These are phyloP conservation scores for Talpa occidentalis DNA, from an alignment of 2,113 vertebrate genomes.

Conservation along the genomic window DNA sequence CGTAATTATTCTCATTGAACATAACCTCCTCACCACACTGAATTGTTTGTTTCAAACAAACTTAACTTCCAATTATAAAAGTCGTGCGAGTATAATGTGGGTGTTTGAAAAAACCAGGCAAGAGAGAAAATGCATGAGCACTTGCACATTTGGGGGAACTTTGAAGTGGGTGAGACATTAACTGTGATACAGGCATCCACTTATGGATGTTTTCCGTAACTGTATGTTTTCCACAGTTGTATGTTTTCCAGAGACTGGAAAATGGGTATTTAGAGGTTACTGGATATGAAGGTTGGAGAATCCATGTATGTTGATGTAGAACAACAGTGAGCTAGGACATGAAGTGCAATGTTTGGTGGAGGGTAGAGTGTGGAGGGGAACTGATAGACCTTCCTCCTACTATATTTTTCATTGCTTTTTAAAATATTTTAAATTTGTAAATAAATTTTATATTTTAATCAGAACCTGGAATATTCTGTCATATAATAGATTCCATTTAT, in stretches of 20 bases:
- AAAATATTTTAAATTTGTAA: not conserved
- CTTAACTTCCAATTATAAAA: conserved; percentile 20
- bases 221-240: no score
- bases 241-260: not conserved
- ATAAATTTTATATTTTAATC: conserved; percentile 21
- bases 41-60: not conserved
- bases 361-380: not conserved
- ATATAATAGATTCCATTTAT: not conserved
- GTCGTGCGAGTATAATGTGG: not conserved
- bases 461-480: not conserved
- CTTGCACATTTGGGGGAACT: not conserved
- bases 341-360: not conserved
- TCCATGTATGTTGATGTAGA: not conserved
- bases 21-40: not conserved
- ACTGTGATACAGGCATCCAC: not conserved
- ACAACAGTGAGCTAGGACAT: not conserved
- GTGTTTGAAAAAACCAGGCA: not conserved
- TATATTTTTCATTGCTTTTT: not conserved
- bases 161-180: not conserved
- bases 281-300: not conserved
- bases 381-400: not conserved
- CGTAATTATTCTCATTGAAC: not conserved
- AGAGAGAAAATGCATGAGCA: not conserved
- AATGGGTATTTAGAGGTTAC: not conserved
- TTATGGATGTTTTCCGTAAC: no score